Evolutionary conservation across 2,888 invertebrate genomes (phyloP).

Genomic region (Alloscopus bannaensis): DNA sequence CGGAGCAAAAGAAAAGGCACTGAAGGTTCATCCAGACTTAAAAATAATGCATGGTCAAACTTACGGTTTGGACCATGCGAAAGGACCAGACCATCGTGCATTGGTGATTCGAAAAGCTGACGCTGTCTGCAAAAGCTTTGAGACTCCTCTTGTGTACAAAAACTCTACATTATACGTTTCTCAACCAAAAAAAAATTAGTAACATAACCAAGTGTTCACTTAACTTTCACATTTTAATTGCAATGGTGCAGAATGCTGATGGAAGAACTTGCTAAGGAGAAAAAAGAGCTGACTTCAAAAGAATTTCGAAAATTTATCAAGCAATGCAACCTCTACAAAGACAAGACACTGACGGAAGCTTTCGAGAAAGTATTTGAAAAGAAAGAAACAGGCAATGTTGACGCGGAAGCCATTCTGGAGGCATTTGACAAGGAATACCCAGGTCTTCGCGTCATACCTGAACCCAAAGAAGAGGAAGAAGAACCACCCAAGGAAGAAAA

Average conservation of each 20-base stretch:
- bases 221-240: neutral
- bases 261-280: conserved; percentile 69
- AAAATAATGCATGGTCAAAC: conserved; percentile 76
- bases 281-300: conserved; percentile 52
- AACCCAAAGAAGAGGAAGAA: conserved; percentile 27
- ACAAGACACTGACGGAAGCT: conserved; percentile 73
- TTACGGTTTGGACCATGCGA: conserved; percentile 77
- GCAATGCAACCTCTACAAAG: conserved; percentile 71
- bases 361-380: conserved; percentile 75
- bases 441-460: conserved; percentile 41
- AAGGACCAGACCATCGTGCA: conserved; percentile 76
- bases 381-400: conserved; percentile 9
- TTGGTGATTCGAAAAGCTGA: conserved; percentile 77
- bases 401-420: conserved; percentile 67
- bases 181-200: too few species aligned
- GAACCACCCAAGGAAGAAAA: conserved; percentile 64
- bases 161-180: too few species aligned
- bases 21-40: conserved; percentile 71
- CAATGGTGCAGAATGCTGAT: conserved; percentile 67
- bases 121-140: conserved; percentile 76
- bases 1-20: conserved; percentile 73
- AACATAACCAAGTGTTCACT: too few species aligned
- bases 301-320: conserved; percentile 71
- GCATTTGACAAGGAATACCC: conserved; percentile 71
- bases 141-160: conserved; percentile 69